Conservation (phyloP, 1,140 invertebrate species). For the Drosophila takahashii region DNA sequence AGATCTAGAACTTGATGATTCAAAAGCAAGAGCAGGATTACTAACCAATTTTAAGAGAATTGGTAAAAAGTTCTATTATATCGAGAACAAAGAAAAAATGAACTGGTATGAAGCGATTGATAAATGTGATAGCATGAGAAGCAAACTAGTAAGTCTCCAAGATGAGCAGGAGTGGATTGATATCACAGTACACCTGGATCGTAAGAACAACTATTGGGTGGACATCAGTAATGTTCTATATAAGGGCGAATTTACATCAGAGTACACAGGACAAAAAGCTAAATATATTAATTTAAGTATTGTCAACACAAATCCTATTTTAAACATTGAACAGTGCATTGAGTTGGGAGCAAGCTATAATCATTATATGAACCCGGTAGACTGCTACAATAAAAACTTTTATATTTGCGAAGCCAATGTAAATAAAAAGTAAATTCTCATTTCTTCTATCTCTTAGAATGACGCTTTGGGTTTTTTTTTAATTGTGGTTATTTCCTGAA, state of each 20-base stretch:
- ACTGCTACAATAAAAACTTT: not conserved
- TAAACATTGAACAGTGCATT: not conserved
- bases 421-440: too few relatives aligned
- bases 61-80: not conserved
- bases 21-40: not conserved
- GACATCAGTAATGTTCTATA: not conserved
- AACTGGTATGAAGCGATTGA: not conserved
- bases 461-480: too few relatives aligned
- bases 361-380: not conserved
- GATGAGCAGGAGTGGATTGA: not conserved
- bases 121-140: not conserved
- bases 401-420: not conserved
- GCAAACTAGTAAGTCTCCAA: not conserved
- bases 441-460: too few relatives aligned
- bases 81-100: not conserved
- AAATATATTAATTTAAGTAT: not conserved
- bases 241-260: not conserved
- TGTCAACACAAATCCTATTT: not conserved
- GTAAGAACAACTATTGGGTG: not conserved
- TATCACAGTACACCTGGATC: not conserved
- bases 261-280: not conserved
- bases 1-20: not conserved
- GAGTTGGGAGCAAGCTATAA: not conserved
- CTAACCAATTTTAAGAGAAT: not conserved
- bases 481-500: too few relatives aligned